Conservation (phyloP, 2,888 invertebrate species). For the Eristalis pertinax region DNA sequence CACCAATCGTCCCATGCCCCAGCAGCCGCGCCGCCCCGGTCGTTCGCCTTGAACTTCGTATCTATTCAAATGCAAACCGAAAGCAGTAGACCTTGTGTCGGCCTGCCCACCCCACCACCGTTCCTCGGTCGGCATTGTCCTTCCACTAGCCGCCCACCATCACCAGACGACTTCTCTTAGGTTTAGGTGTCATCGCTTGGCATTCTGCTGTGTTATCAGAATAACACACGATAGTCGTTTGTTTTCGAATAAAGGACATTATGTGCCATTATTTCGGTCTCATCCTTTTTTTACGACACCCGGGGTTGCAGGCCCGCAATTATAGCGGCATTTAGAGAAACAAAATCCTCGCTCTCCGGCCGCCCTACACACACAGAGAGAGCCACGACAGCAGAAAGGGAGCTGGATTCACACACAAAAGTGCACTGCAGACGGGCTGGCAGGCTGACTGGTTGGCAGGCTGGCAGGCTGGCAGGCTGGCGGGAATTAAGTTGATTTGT, state of each 20-base stretch:
- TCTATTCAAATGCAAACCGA: slow-evolving; percentile 47
- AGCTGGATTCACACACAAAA: slow-evolving; percentile 47
- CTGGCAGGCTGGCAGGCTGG: not conserved
- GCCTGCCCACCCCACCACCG: slow-evolving; percentile 29
- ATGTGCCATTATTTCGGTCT: slow-evolving; percentile 78
- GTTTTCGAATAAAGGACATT: slow-evolving; percentile 81
- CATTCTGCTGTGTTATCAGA: slow-evolving; percentile 75
- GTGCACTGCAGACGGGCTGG: slow-evolving; percentile 54
- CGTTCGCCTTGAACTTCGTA: slow-evolving; percentile 58
- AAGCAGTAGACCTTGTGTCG: slow-evolving; percentile 64
- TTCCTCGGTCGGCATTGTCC: slow-evolving; percentile 32
- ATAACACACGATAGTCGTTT: slow-evolving; percentile 78
- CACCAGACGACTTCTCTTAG: slow-evolving; percentile 4
- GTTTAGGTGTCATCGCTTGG: slow-evolving; percentile 51
- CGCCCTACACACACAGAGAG: too few relatives aligned
- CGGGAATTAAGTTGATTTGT: slow-evolving; percentile 69
- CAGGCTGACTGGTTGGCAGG: not conserved
- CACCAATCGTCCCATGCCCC: slow-evolving; percentile 13
- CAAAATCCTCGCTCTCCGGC: slow-evolving; percentile 62
- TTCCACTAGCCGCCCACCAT: not conserved
- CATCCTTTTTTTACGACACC: slow-evolving; percentile 70
- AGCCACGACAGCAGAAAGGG: not conserved
- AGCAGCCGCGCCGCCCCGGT: not conserved
- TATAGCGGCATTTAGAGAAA: slow-evolving; percentile 72
- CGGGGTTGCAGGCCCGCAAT: slow-evolving; percentile 70